Evolutionary conservation across 2,888 invertebrate genomes (phyloP).

Genomic region (Odiellus spinosus): DNA sequence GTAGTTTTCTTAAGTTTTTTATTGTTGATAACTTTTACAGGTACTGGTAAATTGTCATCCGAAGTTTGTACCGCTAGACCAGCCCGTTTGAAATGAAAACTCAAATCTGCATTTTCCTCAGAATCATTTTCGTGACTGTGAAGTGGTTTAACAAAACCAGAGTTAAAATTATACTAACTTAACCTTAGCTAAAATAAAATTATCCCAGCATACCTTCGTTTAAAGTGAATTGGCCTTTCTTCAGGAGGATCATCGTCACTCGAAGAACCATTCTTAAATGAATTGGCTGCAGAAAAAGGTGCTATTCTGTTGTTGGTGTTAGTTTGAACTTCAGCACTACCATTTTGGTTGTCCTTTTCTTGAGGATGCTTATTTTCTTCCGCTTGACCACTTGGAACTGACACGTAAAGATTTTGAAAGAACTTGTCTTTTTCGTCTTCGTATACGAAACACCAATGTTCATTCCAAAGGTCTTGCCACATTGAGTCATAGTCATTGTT

Average conservation of each 20-base stretch:
- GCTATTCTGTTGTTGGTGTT: too few species aligned
- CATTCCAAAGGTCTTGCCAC: slow-evolving; percentile 1
- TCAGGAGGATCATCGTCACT: slow-evolving; percentile 12
- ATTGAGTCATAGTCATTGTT: too few species aligned
- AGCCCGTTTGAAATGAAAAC: slow-evolving; percentile 1
- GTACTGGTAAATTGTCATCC: background rate
- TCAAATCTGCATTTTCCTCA: slow-evolving; percentile 2
- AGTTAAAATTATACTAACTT: background rate
- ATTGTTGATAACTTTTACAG: too few species aligned
- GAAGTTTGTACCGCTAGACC: slow-evolving; percentile 8
- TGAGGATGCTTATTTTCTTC: too few species aligned
- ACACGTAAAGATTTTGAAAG: background rate
- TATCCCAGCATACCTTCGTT: slow-evolving; percentile 13
- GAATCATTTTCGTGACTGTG: slow-evolving; percentile 3
- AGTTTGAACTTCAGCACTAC: too few species aligned
- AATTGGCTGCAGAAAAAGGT: too few species aligned
- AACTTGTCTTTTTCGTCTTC: background rate
- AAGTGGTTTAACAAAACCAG: background rate
- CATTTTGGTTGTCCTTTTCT: background rate
- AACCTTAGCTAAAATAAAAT: background rate
- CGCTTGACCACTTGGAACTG: too few species aligned
- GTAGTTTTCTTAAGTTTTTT: too few species aligned
- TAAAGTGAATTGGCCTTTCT: slow-evolving; percentile 10
- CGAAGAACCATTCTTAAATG: background rate
- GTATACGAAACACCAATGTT: slow-evolving; percentile 1